Percentiles rank a stretch among this genome's conserved stretches.
Evolutionary conservation across 2,113 vertebrate genomes (phyloP).

Genomic region (Pagrus major): DNA sequence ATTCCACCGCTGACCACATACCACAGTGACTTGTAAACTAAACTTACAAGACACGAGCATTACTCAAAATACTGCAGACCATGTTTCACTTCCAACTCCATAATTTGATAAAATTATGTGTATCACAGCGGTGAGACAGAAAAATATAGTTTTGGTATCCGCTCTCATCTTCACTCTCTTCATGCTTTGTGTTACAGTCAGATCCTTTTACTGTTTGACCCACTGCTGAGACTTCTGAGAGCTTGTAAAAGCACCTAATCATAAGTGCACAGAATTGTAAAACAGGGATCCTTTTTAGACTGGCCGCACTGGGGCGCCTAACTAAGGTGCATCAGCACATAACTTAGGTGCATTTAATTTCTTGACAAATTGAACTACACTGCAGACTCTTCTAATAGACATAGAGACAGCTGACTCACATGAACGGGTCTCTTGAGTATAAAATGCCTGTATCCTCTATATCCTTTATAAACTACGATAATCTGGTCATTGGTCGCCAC

Average conservation of each 20-base stretch:
- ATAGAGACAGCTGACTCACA: too few relatives aligned
- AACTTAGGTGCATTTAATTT: too few relatives aligned
- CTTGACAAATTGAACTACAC: too few relatives aligned
- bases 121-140: neutral
- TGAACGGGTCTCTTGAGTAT: too few relatives aligned
- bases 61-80: constrained; percentile 29
- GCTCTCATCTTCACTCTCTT: neutral
- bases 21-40: constrained; percentile 41
- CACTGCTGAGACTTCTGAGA: neutral
- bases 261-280: neutral
- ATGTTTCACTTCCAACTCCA: constrained; percentile 7
- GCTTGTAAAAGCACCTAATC: neutral
- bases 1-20: constrained; percentile 26
- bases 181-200: neutral
- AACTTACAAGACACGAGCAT: constrained; percentile 41
- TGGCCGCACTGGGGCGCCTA: too few relatives aligned
- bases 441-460: too few relatives aligned
- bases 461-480: too few relatives aligned
- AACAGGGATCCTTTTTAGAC: too few relatives aligned
- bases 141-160: constrained; percentile 12
- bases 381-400: too few relatives aligned
- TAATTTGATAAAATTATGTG: constrained; percentile 15
- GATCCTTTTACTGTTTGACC: neutral
- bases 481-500: too few relatives aligned
- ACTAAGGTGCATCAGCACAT: too few relatives aligned